Evolutionary conservation across 2,888 invertebrate species (phyloP).

Genomic region (Drosophila lutescens): DNA sequence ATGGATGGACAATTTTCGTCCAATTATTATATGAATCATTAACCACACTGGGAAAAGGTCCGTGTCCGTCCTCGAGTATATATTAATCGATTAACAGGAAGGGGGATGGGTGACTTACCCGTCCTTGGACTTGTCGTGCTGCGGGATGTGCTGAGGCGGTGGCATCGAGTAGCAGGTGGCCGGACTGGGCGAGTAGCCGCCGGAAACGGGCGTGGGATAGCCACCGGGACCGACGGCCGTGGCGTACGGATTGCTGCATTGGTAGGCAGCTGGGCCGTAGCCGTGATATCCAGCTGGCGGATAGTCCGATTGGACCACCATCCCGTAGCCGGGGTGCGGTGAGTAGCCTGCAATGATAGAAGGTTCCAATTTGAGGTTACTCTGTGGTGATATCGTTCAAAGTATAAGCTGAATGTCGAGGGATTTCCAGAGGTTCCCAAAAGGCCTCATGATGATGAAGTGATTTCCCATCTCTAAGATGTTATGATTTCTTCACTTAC

Average conservation of each 20-base stretch:
- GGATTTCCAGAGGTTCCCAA: no score
- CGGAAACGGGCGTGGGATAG: conserved; percentile 90
- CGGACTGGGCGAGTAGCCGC: conserved; percentile 88
- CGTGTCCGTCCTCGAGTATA: not conserved
- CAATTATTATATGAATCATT: conserved; percentile 68
- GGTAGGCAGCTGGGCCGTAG: conserved; percentile 88
- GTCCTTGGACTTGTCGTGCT: conserved; percentile 89
- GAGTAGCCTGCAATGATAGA: conserved; percentile 88
- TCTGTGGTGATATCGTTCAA: not conserved
- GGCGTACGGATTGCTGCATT: conserved; percentile 85
- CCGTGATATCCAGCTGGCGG: conserved; percentile 90
- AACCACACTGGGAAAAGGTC: conserved; percentile 24
- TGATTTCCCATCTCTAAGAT: no score
- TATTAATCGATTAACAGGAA: not conserved
- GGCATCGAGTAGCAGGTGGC: conserved; percentile 94
- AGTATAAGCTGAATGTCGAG: no score
- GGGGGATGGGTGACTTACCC: conserved; percentile 76
- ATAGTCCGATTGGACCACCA: conserved; percentile 92
- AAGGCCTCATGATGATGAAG: no score
- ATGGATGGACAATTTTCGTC: conserved; percentile 22
- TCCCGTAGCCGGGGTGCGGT: conserved; percentile 93
- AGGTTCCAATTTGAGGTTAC: not conserved
- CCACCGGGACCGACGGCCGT: conserved; percentile 85
- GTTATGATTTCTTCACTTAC: conserved; percentile 86
- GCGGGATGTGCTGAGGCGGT: conserved; percentile 91